Base-by-base conservation (phyloP, 2,797 vertebrate species). In the Rallus crepitans region DNA sequence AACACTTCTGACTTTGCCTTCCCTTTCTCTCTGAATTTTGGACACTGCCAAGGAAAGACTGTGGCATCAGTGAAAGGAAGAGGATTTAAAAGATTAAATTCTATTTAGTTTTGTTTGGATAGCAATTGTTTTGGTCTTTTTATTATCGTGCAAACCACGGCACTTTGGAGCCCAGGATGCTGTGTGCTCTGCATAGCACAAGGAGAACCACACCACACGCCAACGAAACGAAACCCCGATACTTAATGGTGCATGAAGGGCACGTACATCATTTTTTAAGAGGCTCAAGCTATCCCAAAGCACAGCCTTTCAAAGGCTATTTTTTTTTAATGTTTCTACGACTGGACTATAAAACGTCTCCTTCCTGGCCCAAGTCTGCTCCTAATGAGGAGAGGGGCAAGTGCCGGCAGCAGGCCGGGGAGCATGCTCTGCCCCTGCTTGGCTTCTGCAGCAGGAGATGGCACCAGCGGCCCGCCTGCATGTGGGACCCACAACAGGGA, bases 1-100 rank as follows among this genome's bases (percentile, higher is more conserved):
- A 98, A 94, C 80, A 94, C 94, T 96, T 90, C 94, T 93, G 73
- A 92, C 96, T 97, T 96, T 86, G 94, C 96, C 71, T 96, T 95
- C 90, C 94, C 91, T 95, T 96, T 93, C 87, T 47, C 90, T 89
- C 89, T 28, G 50, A 40, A 76, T 81, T 87, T 92, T 91, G 94
- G 92, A 82, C 56, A 23, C 21, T 18, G 21, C 25, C 31, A 61
- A 85, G 61, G 48, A 88, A 78, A 92, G 95, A 63, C 23, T 28
- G 45, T 18, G 37, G 82, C 91, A 63, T 57, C 19, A 9, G 47
- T 55, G 55, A 88, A 94, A 95, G 33, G 69, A 93, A 15, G 55
- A 96, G 47, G 69, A 69, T 89, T 96, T 66, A 48, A 90, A 90
- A 87, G 50, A 71, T 59, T 61, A 92, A 95, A 96, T 82, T 55